Evolutionary conservation across 2,797 vertebrate genomes (phyloP).

Genomic region (Lacerta viridis): DNA sequence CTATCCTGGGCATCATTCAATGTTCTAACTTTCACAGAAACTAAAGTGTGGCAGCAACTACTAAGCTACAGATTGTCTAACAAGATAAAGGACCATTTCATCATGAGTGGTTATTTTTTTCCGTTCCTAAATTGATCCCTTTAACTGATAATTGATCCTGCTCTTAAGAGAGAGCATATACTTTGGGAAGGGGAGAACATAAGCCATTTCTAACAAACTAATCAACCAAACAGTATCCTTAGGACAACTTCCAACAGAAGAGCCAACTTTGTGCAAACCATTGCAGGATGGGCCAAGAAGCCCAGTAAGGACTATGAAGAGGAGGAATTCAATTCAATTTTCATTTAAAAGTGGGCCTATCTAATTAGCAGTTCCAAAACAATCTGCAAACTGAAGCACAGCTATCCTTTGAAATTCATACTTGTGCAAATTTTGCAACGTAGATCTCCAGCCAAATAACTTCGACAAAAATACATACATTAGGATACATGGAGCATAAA

Average conservation of each 20-base stretch:
- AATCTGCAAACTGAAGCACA: too few species aligned
- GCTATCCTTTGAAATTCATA: too few species aligned
- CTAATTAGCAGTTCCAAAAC: too few species aligned
- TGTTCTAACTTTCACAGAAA: background rate
- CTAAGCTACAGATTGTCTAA: slow-evolving; percentile 5
- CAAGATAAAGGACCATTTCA: background rate
- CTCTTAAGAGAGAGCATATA: background rate
- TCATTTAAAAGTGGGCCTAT: too few species aligned
- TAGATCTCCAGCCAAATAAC: too few species aligned
- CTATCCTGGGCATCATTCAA: too few species aligned
- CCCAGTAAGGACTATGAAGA: background rate
- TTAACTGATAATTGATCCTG: background rate
- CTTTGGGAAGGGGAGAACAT: background rate
- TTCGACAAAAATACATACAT: too few species aligned
- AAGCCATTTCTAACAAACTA: background rate
- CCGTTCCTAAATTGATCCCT: background rate
- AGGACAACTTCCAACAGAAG: background rate
- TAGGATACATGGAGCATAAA: too few species aligned
- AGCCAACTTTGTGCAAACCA: background rate
- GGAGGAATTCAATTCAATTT: too few species aligned
- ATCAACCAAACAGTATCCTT: background rate
- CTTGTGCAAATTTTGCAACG: too few species aligned
- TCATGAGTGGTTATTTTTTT: background rate
- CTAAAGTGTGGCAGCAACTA: background rate
- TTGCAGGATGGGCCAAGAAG: background rate